Evolutionary conservation across 92 coral and sea anemone species (phyloP).

Genomic region (Paramuricea clavata): DNA sequence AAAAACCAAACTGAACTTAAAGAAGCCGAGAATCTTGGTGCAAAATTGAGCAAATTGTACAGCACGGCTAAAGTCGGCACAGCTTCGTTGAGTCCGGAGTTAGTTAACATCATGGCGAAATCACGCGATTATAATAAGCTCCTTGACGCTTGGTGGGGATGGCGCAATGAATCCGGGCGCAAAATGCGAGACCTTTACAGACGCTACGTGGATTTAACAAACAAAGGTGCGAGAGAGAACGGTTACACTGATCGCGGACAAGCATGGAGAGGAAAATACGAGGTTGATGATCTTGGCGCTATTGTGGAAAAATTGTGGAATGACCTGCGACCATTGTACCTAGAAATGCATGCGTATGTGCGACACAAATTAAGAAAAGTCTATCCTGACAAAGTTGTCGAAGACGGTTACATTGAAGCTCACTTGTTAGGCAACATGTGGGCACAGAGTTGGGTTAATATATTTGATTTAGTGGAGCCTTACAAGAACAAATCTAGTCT

Average conservation of each 20-base stretch:
- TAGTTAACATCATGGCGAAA: conserved; percentile 69
- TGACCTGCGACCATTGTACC: conserved; percentile 82
- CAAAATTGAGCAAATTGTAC: conserved; percentile 74
- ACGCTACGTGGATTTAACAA: conserved; percentile 73
- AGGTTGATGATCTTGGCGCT: conserved; percentile 64
- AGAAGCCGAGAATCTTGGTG: conserved; percentile 42
- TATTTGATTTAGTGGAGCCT: conserved; percentile 81
- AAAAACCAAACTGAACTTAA: conserved; percentile 61
- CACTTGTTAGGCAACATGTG: conserved; percentile 93
- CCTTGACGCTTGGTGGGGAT: conserved; percentile 80
- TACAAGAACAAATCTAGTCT: conserved; percentile 72
- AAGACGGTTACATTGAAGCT: conserved; percentile 74
- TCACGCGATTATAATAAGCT: conserved; percentile 59
- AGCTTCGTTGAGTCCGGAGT: conserved; percentile 73
- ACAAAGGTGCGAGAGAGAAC: conserved; percentile 84
- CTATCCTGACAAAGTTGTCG: conserved; percentile 61
- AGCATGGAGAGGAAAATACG: conserved; percentile 82
- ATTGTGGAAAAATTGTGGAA: conserved; percentile 75
- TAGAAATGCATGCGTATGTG: conserved; percentile 93
- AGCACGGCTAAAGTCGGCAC: conserved; percentile 75
- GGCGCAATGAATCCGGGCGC: conserved; percentile 91
- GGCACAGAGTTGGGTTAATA: conserved; percentile 84
- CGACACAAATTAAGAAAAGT: conserved; percentile 66
- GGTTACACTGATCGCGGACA: conserved; percentile 69
- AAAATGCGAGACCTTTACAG: conserved; percentile 72